These are phyloP conservation scores for Lanius collurio DNA, from an alignment of 2,113 vertebrate genomes.

Conservation along the genomic window DNA sequence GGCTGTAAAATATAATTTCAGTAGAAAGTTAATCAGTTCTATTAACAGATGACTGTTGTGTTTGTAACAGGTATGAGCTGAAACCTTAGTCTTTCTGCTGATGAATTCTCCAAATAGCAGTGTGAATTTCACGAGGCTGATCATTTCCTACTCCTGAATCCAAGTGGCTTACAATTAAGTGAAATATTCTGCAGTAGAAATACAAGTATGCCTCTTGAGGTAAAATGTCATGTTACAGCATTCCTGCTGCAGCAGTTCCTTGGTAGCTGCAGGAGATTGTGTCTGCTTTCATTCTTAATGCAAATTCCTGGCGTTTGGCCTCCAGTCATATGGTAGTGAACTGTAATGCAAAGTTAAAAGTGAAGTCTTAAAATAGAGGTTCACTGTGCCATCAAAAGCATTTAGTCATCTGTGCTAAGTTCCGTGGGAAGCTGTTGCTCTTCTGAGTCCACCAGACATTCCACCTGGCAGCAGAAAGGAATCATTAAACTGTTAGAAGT, in stretches of 20 bases:
- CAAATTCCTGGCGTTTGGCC: neutral
- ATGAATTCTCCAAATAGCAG: neutral
- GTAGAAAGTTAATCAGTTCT: neutral
- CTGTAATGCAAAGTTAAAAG: neutral
- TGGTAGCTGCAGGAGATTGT: neutral
- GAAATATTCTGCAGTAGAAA: neutral
- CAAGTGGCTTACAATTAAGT: neutral
- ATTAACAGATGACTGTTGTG: neutral
- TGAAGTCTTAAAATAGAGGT: constrained; percentile 39
- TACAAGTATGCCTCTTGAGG: neutral
- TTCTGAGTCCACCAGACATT: neutral
- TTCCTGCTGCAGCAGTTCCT: neutral
- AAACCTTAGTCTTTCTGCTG: neutral
- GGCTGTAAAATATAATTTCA: neutral
- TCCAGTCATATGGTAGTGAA: neutral
- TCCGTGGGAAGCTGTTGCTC: constrained; percentile 34
- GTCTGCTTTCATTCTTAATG: neutral
- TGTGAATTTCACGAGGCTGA: neutral
- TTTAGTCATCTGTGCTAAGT: constrained; percentile 23
- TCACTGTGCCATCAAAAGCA: constrained; percentile 5
- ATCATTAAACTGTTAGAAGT: neutral
- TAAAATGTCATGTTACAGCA: neutral
- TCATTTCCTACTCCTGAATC: neutral
- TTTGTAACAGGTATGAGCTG: neutral
- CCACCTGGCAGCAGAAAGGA: neutral